A percentile compares a stretch with the other conserved stretches of the same genome.
phyloP scores from a whole-genome alignment of 2,113 vertebrate species.

The Bos javanicus region DNA sequence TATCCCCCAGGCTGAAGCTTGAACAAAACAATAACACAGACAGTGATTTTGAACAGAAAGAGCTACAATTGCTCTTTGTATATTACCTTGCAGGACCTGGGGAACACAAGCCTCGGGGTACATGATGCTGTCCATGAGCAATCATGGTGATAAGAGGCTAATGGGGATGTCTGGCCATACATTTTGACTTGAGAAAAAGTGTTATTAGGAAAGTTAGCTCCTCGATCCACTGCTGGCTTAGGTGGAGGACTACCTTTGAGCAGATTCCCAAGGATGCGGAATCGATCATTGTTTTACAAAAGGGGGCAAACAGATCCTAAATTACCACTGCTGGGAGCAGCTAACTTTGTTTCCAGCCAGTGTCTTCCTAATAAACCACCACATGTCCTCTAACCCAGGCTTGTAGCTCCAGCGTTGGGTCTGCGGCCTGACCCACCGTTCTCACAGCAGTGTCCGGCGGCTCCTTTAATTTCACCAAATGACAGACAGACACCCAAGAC shows the following conservation, averaged over 20 bases:
- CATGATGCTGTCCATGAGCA: fast-evolving
- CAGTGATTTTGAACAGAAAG: background rate
- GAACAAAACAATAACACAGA: background rate
- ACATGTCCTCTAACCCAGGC: background rate
- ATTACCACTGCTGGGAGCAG: background rate
- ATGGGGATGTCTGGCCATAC: fast-evolving
- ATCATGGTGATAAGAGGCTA: background rate
- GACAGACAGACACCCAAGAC: background rate
- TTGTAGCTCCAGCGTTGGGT: background rate
- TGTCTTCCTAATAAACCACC: background rate
- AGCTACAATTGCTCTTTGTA: background rate
- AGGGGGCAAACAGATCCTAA: background rate
- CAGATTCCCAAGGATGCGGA: background rate
- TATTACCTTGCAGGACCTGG: background rate
- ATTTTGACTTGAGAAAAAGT: background rate
- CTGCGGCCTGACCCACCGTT: background rate
- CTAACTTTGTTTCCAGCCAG: background rate
- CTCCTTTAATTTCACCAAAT: background rate
- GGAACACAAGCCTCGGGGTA: background rate
- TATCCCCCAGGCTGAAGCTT: background rate
- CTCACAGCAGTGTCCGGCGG: background rate
- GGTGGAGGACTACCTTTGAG: background rate
- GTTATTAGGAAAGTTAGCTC: background rate
- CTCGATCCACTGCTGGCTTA: background rate
- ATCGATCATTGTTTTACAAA: background rate